Evolutionary conservation across 2,113 vertebrate genomes (phyloP).

Genomic region (Pseudorectes ferrugineus): DNA sequence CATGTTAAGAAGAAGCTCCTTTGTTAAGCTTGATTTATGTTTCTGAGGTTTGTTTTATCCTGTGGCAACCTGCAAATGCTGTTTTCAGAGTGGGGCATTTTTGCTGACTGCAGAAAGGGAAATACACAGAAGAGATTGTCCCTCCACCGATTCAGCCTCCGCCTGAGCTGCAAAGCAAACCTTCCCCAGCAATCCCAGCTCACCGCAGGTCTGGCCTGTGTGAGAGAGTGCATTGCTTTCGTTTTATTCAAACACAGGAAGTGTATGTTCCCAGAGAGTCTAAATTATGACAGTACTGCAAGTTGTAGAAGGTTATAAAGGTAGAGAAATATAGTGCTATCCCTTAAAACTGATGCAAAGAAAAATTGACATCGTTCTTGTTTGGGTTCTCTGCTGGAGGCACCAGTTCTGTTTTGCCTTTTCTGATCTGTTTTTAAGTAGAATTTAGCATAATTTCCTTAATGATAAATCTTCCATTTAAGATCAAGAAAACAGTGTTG

Average conservation of each 20-base stretch:
- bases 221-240: background rate
- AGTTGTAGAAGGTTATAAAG: background rate
- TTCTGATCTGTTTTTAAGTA: background rate
- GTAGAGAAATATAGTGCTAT: background rate
- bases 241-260: background rate
- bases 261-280: background rate
- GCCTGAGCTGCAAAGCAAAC: background rate
- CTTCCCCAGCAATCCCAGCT: background rate
- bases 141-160: fast-evolving
- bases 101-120: background rate
- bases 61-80: background rate
- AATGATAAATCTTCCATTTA: background rate
- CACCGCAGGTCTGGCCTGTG: fast-evolving
- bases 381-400: background rate
- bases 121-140: background rate
- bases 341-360: background rate
- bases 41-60: background rate
- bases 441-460: background rate
- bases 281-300: background rate
- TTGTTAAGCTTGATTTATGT: conserved; percentile 25
- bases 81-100: background rate
- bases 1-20: background rate
- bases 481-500: background rate
- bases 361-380: fast-evolving
- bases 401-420: background rate